Evolutionary conservation across 1,140 invertebrate genomes (phyloP), one percentile per base, ranked within the genome.

Genomic region (Zaprionus taronus): DNA sequence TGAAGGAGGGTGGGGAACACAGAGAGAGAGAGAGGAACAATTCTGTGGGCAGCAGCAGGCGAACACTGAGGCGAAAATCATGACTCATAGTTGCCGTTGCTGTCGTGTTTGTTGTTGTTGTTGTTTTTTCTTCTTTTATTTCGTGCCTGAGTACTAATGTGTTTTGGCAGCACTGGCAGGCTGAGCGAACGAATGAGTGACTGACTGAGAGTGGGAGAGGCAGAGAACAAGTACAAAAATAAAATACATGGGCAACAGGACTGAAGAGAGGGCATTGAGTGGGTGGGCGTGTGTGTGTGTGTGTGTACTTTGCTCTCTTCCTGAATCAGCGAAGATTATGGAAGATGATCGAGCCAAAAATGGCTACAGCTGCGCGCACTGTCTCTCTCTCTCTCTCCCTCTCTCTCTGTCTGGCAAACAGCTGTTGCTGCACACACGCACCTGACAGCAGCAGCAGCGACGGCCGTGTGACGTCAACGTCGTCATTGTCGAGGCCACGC

Each of bases 71-170:
- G 66, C 72, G 66, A 85, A 90, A 87, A 87, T 87, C 81, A 89
- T 89, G 85, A 89, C 79, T 89, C 85, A 90, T 89, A 75, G 79
- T 83, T 72, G n/a, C 17, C 41, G 41, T 47, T 7, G 41, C 15
- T 7, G 41, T 47, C n/a, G 41, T 17, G 7, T n/a, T 47, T 9
- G 15, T 44, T n/a, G 20, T 20, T 20, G 41, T 44, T n/a, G 41
- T 44, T 44, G 17, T 49, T 86, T 82, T 77, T 83, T 79, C 77
- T 77, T 69, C 66, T 77, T 73, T 89, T 84, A 83, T 82, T 87
- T 83, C 85, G 84, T 87, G 84, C 79, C 81, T 80, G 84, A 87
- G 84, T 87, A 87, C 83, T 87, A 87, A 87, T 87, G 81, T 89
- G 81, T 89, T 81, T 89, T 79, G 84, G 83, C 77, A 79, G 76